Base-by-base conservation (phyloP, 2,113 vertebrate species). In the Recurvirostra avosetta region DNA sequence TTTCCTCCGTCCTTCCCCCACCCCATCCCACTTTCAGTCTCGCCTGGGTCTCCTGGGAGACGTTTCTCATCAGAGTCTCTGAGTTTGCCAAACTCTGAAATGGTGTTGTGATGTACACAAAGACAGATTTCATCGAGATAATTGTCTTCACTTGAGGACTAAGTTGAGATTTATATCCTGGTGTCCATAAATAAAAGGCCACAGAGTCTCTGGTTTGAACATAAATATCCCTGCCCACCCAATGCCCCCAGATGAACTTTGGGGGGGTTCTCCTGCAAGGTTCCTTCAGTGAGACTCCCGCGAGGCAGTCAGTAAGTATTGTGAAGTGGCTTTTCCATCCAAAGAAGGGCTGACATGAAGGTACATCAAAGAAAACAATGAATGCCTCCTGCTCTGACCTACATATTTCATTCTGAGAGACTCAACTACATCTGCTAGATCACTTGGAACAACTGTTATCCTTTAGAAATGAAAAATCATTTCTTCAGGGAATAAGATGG, bases 331-430 rank as follows among this genome's bases (percentile, higher is more conserved):
- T 91, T 96, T 96, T 96, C 85, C 56, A 78, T 47, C 87, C 86
- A 86, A 55, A 95, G 93, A 52, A 95, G 77, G 93, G 79, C 84
- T 96, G 95, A 89, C 55, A 67, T 70, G 87, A 92, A 94, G 72
- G 59, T 93, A 77, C 94, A 94, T 96, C 88, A 96, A 97, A 96
- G 94, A 93, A 93, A 92, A 93, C 85, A 94, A 97, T 81, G 86
- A 94, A 76, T 61, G 89, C 86, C 90, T 97, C 79, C 81, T 88
- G 90, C 94, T 95, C 92, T 97, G 94, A 97, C 95, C 96, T 97
- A 96, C 91, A 97, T 95, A 96, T 80, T 96, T 96, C 83, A 88
- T 93, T 97, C 84, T 81, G 72, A 94, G 81, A 92, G 62, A 83
- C 91, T 95, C 94, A 59, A 59, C 80, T 96, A 83, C 94, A 95